Conservation (phyloP, 2,888 invertebrate species). For the Beris chalybata region DNA sequence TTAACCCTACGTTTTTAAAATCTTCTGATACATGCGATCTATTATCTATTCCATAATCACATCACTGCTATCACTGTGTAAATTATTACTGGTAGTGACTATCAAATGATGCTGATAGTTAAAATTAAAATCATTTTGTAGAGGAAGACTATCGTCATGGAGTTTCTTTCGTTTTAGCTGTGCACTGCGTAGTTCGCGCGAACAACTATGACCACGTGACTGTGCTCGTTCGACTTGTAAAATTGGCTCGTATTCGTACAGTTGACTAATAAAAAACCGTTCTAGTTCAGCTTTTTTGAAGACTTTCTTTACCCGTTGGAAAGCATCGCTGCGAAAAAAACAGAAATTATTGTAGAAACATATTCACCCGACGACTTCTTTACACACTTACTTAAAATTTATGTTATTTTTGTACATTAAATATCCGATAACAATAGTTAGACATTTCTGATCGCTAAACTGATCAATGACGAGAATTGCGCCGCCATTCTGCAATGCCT, state of each 20-base stretch:
- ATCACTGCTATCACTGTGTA: conserved; percentile 25
- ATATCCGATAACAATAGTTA: conserved; percentile 48
- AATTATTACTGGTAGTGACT: not conserved
- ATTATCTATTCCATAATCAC: conserved; percentile 26
- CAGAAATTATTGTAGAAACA: not conserved
- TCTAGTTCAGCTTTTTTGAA: conserved; percentile 48
- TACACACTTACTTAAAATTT: conserved; percentile 46
- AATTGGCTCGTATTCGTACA: conserved; percentile 51
- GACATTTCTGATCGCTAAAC: conserved; percentile 48
- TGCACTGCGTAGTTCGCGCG: conserved; percentile 46
- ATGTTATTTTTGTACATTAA: conserved; percentile 50
- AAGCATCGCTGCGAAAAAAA: conserved; percentile 44
- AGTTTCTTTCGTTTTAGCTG: conserved; percentile 47
- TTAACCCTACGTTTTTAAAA: not conserved
- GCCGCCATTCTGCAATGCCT: conserved; percentile 44
- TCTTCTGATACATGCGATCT: too few relatives aligned
- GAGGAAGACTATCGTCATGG: conserved; percentile 40
- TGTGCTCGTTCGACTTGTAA: conserved; percentile 49
- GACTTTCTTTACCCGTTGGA: conserved; percentile 45
- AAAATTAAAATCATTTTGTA: conserved; percentile 17
- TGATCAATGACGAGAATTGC: conserved; percentile 47
- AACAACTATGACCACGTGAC: conserved; percentile 48
- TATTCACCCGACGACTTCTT: not conserved
- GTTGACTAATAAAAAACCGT: conserved; percentile 47
- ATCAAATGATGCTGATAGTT: conserved; percentile 12